Percentiles rank a stretch among this genome's conserved stretches.
These are phyloP conservation scores for Bellardia pandia DNA, from an alignment of 2,888 invertebrate genomes.

Conservation along the genomic window DNA sequence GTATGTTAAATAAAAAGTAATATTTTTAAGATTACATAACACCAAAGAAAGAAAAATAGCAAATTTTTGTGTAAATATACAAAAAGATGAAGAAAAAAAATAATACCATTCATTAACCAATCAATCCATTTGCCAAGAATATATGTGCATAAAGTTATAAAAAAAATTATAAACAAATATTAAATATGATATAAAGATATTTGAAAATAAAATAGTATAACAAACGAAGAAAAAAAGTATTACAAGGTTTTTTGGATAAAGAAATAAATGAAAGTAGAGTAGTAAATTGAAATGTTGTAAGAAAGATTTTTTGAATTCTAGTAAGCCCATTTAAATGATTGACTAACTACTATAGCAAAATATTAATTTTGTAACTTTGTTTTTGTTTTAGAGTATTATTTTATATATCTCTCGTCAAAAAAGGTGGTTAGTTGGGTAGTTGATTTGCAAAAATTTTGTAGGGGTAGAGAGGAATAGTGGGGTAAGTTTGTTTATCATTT, in stretches of 20 bases:
- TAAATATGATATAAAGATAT: conserved; percentile 5
- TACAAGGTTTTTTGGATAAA: background rate
- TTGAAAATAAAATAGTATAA: background rate
- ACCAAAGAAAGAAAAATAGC: background rate
- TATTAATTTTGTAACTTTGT: conserved; percentile 23
- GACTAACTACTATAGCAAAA: conserved; percentile 59
- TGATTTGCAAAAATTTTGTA: background rate
- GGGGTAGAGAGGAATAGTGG: background rate
- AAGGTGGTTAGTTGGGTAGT: conserved; percentile 39
- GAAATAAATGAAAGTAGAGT: background rate
- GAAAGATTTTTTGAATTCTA: conserved; percentile 29
- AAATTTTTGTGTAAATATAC: conserved; percentile 4
- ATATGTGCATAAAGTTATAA: background rate
- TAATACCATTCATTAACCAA: conserved; percentile 26
- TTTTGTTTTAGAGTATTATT: conserved; percentile 10
- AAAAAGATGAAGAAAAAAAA: conserved; percentile 13
- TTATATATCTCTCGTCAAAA: background rate
- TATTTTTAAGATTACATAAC: conserved; percentile 12
- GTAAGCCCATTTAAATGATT: conserved; percentile 39
- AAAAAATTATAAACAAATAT: conserved; percentile 3
- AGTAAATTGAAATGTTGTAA: conserved; percentile 5
- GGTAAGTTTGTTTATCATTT: background rate
- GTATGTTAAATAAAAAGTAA: conserved; percentile 17
- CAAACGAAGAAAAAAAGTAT: background rate
- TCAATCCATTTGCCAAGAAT: conserved; percentile 50